Evolutionary conservation across 1,140 invertebrate species (phyloP).

Genomic region (Zaprionus vittiger): DNA sequence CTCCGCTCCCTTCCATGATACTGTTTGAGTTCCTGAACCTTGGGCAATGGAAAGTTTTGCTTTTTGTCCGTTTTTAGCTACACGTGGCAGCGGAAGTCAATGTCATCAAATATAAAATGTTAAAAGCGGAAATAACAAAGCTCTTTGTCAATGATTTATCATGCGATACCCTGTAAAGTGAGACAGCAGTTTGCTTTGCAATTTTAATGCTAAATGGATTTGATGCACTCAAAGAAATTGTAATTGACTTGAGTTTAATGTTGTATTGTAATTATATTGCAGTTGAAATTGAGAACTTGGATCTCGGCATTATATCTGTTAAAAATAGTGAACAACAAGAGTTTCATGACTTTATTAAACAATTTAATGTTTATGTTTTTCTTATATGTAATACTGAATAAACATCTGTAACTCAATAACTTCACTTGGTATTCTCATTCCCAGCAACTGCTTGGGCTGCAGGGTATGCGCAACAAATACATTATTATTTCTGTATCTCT

Average conservation of each 20-base stretch:
- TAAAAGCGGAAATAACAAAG: constrained; percentile 73
- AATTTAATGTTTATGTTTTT: too few relatives aligned
- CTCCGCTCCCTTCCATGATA: neutral
- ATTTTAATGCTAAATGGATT: constrained; percentile 1
- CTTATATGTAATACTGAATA: too few relatives aligned
- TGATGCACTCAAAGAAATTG: neutral
- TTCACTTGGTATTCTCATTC: too few relatives aligned
- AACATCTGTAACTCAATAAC: too few relatives aligned
- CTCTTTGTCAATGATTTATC: constrained; percentile 9
- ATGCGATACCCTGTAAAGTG: constrained; percentile 11
- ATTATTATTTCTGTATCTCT: constrained; percentile 11
- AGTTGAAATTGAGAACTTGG: neutral
- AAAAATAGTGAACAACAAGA: too few relatives aligned
- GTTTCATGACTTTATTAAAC: too few relatives aligned
- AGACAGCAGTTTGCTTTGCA: neutral
- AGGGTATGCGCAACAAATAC: constrained; percentile 5
- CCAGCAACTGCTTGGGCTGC: neutral
- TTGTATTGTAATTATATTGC: too few relatives aligned
- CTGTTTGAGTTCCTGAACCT: constrained; percentile 17
- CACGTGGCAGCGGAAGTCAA: constrained; percentile 56
- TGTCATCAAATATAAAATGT: constrained; percentile 61
- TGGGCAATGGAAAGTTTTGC: constrained; percentile 34
- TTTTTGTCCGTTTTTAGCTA: constrained; percentile 19
- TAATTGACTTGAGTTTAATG: neutral
- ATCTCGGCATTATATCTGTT: too few relatives aligned